phyloP scores from a whole-genome alignment of 1,140 invertebrate species.

The Procambarus clarkii region DNA sequence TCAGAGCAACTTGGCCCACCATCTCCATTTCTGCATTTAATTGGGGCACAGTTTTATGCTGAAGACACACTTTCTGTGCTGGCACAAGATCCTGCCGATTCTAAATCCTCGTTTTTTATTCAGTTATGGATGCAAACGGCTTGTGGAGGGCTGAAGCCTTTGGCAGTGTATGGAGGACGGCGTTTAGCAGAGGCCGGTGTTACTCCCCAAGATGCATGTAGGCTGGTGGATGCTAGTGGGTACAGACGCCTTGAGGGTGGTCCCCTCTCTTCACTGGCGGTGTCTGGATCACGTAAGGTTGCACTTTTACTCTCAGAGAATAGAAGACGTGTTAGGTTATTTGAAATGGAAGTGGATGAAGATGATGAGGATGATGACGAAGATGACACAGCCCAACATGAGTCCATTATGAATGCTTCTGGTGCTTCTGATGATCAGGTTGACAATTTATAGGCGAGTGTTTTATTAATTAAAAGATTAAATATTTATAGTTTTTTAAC shows the following conservation, averaged over 20 bases:
- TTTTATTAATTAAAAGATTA: neutral
- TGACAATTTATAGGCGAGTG: slow-evolving; percentile 24
- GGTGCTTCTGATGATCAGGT: slow-evolving; percentile 62
- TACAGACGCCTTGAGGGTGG: slow-evolving; percentile 76
- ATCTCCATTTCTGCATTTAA: slow-evolving; percentile 37
- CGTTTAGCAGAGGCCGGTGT: slow-evolving; percentile 60
- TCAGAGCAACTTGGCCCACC: slow-evolving; percentile 26
- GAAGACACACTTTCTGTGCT: slow-evolving; percentile 55
- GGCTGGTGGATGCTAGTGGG: slow-evolving; percentile 73
- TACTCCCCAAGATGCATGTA: slow-evolving; percentile 72
- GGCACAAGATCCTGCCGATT: slow-evolving; percentile 52
- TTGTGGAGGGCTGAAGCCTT: slow-evolving; percentile 40
- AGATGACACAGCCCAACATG: slow-evolving; percentile 75
- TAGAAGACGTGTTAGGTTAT: slow-evolving; percentile 86
- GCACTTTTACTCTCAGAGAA: slow-evolving; percentile 89
- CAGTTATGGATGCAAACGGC: slow-evolving; percentile 55
- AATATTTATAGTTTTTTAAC: neutral
- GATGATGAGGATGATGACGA: slow-evolving; percentile 88
- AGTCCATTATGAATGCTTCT: slow-evolving; percentile 62
- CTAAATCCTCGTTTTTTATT: slow-evolving; percentile 60
- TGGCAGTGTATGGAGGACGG: slow-evolving; percentile 42
- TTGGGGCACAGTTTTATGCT: slow-evolving; percentile 59
- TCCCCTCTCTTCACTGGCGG: slow-evolving; percentile 80
- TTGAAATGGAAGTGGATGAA: slow-evolving; percentile 91
- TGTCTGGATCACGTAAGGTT: slow-evolving; percentile 91